Percentiles rank a stretch among this genome's conserved stretches.
These are phyloP conservation scores for Caenorhabditis japonica DNA, from an alignment of 2,888 invertebrate species.

Conservation along the genomic window DNA sequence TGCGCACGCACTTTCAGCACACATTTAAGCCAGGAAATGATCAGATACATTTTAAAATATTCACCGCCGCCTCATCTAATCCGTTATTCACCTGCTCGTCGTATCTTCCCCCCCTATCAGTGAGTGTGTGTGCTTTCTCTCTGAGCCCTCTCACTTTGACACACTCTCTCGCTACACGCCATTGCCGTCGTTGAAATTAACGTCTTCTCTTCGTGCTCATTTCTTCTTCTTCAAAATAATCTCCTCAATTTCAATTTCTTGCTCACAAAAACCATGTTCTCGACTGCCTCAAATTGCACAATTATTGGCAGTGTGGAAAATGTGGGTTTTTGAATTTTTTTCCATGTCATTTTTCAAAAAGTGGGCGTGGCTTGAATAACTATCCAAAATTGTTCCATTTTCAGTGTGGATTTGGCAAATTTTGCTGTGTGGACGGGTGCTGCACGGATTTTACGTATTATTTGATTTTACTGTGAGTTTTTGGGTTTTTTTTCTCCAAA, in stretches of 20 bases:
- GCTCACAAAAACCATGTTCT: too few relatives aligned
- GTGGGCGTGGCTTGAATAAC: too few relatives aligned
- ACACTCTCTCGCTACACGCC: conserved; percentile 12
- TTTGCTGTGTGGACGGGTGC: conserved; percentile 37
- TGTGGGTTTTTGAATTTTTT: conserved; percentile 10
- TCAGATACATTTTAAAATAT: not conserved
- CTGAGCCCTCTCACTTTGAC: too few relatives aligned
- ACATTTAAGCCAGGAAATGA: too few relatives aligned
- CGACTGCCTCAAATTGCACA: conserved; percentile 13
- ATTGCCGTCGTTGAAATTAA: too few relatives aligned
- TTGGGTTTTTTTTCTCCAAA: too few relatives aligned
- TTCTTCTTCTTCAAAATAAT: conserved; percentile 8
- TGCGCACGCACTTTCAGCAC: too few relatives aligned
- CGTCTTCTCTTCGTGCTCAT: conserved; percentile 3
- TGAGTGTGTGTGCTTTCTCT: not conserved
- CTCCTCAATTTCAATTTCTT: too few relatives aligned
- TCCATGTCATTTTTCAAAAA: too few relatives aligned
- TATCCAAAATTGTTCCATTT: not conserved
- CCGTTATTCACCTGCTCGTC: conserved; percentile 32
- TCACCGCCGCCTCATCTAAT: conserved; percentile 20
- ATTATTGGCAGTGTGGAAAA: conserved; percentile 6
- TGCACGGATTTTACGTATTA: conserved; percentile 37
- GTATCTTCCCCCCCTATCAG: conserved; percentile 26
- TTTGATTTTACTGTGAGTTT: conserved; percentile 31
- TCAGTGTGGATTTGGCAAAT: conserved; percentile 38